Conservation (phyloP, 2,113 vertebrate genomes). For the Meles meles region DNA sequence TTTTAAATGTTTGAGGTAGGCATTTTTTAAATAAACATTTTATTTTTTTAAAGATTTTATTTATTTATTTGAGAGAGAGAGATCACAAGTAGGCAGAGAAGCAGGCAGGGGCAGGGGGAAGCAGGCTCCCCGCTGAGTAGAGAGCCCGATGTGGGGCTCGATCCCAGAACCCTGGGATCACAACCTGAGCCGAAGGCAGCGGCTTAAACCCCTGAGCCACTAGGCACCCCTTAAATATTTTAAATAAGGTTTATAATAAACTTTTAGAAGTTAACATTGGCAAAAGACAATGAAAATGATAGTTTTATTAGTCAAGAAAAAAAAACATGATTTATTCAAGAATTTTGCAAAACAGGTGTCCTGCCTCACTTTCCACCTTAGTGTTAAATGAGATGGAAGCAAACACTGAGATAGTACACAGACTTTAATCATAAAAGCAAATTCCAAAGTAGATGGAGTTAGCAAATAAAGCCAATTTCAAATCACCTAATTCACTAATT, state of each 20-base stretch:
- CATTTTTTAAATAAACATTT: background rate
- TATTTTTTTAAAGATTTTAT: too few relatives aligned
- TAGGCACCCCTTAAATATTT: background rate
- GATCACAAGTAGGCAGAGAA: too few relatives aligned
- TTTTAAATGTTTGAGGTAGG: background rate
- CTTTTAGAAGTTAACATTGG: background rate
- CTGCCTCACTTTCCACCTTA: background rate
- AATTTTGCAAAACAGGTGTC: background rate
- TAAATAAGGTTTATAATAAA: background rate
- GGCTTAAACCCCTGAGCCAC: too few relatives aligned
- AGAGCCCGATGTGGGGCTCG: too few relatives aligned
- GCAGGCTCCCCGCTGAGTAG: too few relatives aligned
- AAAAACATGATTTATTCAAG: background rate
- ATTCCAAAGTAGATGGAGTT: background rate
- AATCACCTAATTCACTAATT: background rate
- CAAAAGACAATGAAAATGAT: background rate
- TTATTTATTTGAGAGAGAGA: too few relatives aligned
- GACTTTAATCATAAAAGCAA: slow-evolving; percentile 9
- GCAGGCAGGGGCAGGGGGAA: too few relatives aligned
- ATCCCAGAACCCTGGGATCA: too few relatives aligned
- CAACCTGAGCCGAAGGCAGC: too few relatives aligned
- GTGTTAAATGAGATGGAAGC: background rate
- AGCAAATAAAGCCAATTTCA: background rate
- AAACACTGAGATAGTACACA: background rate
- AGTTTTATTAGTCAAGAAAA: background rate